phyloP scores from a whole-genome alignment of 1,140 invertebrate genomes.

The Ditylenchus dipsaci region DNA sequence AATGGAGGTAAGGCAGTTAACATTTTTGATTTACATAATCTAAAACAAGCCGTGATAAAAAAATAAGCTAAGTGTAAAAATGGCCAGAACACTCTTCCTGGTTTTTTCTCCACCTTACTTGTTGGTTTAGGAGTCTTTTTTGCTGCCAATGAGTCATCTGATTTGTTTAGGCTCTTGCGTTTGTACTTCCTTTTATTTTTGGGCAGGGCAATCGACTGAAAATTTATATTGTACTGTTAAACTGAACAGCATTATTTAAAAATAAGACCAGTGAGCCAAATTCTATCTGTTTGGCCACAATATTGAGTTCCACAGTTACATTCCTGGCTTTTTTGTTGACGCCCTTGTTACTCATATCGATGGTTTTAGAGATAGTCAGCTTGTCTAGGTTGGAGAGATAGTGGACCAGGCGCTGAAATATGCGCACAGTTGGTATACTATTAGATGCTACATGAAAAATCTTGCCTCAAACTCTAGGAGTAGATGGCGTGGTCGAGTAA shows the following conservation, averaged over 20 bases:
- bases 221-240: neutral
- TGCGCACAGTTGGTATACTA: neutral
- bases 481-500: constrained; percentile 28
- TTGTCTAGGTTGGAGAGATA: neutral
- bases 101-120: too few relatives aligned
- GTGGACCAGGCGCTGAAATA: neutral
- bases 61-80: too few relatives aligned
- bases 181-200: neutral
- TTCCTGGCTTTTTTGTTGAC: neutral
- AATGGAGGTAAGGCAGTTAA: too few relatives aligned
- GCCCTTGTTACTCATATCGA: neutral
- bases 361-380: neutral
- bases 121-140: neutral
- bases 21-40: too few relatives aligned
- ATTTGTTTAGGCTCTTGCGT: neutral
- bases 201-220: neutral
- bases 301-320: neutral
- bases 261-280: neutral
- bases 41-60: too few relatives aligned
- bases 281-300: neutral
- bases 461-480: constrained; percentile 22
- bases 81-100: too few relatives aligned
- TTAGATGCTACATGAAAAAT: neutral
- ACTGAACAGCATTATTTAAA: neutral
- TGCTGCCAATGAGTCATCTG: neutral